A percentile compares a stretch with the other conserved stretches of the same genome.
These are phyloP conservation scores for Squalus acanthias DNA, from an alignment of 2,797 vertebrate genomes.

Conservation along the genomic window DNA sequence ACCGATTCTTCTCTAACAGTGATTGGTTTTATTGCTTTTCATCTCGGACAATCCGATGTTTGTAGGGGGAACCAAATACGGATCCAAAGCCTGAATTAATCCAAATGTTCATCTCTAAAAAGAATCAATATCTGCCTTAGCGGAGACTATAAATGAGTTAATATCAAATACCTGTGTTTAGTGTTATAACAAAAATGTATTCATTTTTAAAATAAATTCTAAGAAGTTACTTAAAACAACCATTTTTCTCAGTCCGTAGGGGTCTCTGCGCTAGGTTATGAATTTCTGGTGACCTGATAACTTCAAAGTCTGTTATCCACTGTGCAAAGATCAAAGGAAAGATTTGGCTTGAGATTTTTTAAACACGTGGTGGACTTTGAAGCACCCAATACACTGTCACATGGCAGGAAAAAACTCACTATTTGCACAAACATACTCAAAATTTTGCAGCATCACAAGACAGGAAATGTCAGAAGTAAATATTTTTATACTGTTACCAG, in stretches of 20 bases:
- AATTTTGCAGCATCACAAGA: not conserved
- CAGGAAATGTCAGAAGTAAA: not conserved
- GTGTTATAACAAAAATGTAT: not conserved
- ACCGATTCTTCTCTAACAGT: not conserved
- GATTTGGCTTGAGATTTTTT: not conserved
- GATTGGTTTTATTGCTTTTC: not conserved
- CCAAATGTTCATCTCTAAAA: not conserved
- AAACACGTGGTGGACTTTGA: slow-evolving; percentile 21
- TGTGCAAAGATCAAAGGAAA: slow-evolving; percentile 14
- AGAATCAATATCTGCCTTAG: not conserved
- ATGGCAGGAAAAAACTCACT: not conserved
- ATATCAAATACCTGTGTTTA: not conserved
- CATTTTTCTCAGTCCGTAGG: not conserved
- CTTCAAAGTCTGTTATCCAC: not conserved
- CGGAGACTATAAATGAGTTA: not conserved
- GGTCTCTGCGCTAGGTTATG: not conserved
- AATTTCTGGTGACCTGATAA: slow-evolving; percentile 5
- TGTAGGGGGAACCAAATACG: no score
- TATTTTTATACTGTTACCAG: not conserved
- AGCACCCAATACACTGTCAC: not conserved
- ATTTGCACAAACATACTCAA: not conserved
- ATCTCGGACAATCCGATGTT: not conserved
- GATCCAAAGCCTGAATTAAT: not conserved
- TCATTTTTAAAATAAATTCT: not conserved
- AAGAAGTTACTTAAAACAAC: not conserved